Base-by-base conservation (phyloP, 2,888 invertebrate species). In the Acrocyrtus sp. region DNA sequence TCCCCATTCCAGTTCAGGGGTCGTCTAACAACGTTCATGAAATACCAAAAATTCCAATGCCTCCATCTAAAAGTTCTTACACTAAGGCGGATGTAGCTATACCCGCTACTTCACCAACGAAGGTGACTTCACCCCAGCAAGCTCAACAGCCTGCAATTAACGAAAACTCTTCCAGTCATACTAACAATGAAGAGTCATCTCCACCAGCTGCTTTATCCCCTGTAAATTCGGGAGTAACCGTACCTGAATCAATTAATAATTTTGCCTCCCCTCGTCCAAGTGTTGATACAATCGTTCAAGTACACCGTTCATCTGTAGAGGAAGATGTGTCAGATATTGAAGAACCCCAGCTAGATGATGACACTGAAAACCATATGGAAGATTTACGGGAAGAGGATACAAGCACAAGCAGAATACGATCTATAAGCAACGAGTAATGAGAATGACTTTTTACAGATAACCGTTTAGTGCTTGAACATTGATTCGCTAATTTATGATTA, bases 41-140 rank as follows among this genome's bases (percentile, higher is more conserved):
- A 34, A 72, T 66, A 12, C 72, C 72, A n/a, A 65, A 65, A 58
- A 57, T 72, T 26, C 72, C 72, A 1, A 19, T 65, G 21, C 72
- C 72, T 3, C 65, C 72, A 0, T 65, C 65, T 1, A 58, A 58
- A 22, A 72, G 58, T 51, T 62, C 58, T 8, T 27, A 43, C 15
- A 22, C 56, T 2, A 57, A 58, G 39, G 15, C 24, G 1, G 57
- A 70, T 5, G 17, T 29, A 15, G n/a, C 22, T 17, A 10, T 41
- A 34, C 24, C 41, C 5, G 19, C 56, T 15, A 29, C 54, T 8
- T 24, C 47, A 29, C 29, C 51, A 17, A 26, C 53, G 12, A 45
- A 29, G 21, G 12, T 41, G 3, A 26, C 43, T 17, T n/a, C 47
- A 39, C 51, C 67, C n/a, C 60, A 34, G 17, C 34, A 34, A 34